These are phyloP conservation scores for Lasioglossum albipes DNA, from an alignment of 1,140 invertebrate genomes.

Conservation along the genomic window DNA sequence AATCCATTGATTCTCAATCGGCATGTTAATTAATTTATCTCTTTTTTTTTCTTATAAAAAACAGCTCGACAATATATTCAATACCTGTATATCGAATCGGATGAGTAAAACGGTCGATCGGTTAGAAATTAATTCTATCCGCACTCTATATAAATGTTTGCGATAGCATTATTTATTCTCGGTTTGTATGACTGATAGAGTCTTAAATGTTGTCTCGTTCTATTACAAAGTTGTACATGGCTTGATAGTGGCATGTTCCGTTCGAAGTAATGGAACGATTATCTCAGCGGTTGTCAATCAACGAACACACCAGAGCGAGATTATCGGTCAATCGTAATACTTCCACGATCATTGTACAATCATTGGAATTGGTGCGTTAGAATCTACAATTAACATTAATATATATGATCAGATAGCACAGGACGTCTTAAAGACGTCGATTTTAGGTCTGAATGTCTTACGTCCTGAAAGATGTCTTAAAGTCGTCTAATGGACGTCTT, in stretches of 20 bases:
- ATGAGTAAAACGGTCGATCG: neutral
- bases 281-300: constrained; percentile 15
- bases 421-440: no score
- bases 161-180: constrained; percentile 27
- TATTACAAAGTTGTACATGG: constrained; percentile 64
- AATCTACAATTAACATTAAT: constrained; percentile 29
- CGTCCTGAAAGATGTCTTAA: no score
- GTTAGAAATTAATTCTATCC: neutral
- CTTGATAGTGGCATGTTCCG: constrained; percentile 40
- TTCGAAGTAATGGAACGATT: constrained; percentile 35
- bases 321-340: constrained; percentile 41
- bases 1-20: constrained; percentile 30
- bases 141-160: neutral
- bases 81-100: neutral
- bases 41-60: constrained; percentile 9
- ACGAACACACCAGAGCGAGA: constrained; percentile 45
- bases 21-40: constrained; percentile 26
- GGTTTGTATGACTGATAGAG: constrained; percentile 69
- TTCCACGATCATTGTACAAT: constrained; percentile 47
- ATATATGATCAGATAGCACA: no score
- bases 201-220: constrained; percentile 62
- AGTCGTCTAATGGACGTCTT: no score
- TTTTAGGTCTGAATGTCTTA: no score
- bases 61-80: neutral
- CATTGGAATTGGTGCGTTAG: constrained; percentile 57